Percentiles rank a stretch among this genome's conserved stretches.
Evolutionary conservation across 1,140 invertebrate species (phyloP).

Genomic region (Drosophila malerkotliana): DNA sequence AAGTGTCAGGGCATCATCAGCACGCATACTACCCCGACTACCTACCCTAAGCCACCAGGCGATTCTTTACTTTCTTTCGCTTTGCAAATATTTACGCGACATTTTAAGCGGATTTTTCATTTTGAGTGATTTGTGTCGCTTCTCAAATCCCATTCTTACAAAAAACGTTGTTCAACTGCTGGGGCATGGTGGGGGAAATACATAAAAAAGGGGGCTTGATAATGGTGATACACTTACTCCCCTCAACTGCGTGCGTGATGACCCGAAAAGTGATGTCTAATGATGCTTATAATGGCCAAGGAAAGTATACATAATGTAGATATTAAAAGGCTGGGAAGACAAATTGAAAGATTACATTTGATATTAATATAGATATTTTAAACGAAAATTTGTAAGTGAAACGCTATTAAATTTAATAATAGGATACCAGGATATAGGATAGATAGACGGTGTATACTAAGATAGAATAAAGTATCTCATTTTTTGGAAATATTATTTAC

Average conservation of each 20-base stretch:
- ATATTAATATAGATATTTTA: not conserved
- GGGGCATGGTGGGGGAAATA: not conserved
- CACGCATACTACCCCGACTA: constrained; percentile 42
- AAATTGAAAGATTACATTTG: not conserved
- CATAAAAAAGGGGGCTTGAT: constrained; percentile 6
- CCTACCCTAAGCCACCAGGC: constrained; percentile 2
- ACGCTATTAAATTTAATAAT: too few relatives aligned
- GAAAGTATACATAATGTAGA: constrained; percentile 10
- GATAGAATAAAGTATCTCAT: too few relatives aligned
- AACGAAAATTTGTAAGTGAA: too few relatives aligned
- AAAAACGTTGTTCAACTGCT: constrained; percentile 12
- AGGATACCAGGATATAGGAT: too few relatives aligned
- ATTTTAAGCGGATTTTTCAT: constrained; percentile 81
- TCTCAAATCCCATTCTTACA: constrained; percentile 62
- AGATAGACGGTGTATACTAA: too few relatives aligned
- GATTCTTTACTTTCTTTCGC: constrained; percentile 52
- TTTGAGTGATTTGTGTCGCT: constrained; percentile 80
- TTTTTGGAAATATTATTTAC: too few relatives aligned
- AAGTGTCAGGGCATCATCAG: constrained; percentile 72
- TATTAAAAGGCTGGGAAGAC: not conserved
- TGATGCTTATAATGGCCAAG: constrained; percentile 50
- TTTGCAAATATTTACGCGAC: constrained; percentile 81
- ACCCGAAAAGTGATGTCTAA: constrained; percentile 76
- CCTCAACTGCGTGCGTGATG: constrained; percentile 60
- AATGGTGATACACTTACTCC: constrained; percentile 30